A percentile compares a stretch with the other conserved stretches of the same genome.
These are phyloP conservation scores for Drosophila novamexicana DNA, from an alignment of 1,140 invertebrate genomes.

Conservation along the genomic window DNA sequence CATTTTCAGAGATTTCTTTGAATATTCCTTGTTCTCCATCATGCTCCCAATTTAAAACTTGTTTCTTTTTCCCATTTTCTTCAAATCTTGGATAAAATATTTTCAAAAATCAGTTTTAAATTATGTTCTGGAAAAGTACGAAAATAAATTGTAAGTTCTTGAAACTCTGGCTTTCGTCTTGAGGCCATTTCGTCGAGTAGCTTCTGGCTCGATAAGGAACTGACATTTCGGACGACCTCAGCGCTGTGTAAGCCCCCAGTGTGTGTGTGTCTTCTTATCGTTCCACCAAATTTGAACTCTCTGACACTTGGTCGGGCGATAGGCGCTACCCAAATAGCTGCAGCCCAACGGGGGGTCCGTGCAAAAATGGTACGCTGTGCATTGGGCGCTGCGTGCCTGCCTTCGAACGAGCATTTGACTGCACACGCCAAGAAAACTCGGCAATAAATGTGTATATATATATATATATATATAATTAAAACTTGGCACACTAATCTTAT, in stretches of 20 bases:
- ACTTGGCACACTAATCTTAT: not conserved
- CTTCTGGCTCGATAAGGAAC: not conserved
- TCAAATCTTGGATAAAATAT: too few relatives aligned
- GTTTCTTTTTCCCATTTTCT: too few relatives aligned
- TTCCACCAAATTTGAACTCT: not conserved
- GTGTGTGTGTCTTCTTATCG: not conserved
- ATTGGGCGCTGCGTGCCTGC: not conserved
- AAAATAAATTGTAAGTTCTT: not conserved
- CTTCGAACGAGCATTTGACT: not conserved
- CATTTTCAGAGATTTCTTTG: too few relatives aligned
- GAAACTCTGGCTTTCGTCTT: not conserved
- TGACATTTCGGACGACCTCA: not conserved
- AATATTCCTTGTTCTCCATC: too few relatives aligned
- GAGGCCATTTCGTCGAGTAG: not conserved
- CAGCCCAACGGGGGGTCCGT: not conserved
- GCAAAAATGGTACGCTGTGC: not conserved
- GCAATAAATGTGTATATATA: not conserved
- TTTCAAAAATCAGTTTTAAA: not conserved
- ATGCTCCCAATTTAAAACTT: too few relatives aligned
- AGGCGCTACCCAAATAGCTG: not conserved
- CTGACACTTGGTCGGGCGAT: slow-evolving; percentile 2
- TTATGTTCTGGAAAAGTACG: not conserved
- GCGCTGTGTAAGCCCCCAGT: not conserved
- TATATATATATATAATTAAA: not conserved
- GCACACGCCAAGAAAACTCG: not conserved